These are phyloP conservation scores for Andrena fulva DNA, from an alignment of 2,888 invertebrate genomes.

Conservation along the genomic window DNA sequence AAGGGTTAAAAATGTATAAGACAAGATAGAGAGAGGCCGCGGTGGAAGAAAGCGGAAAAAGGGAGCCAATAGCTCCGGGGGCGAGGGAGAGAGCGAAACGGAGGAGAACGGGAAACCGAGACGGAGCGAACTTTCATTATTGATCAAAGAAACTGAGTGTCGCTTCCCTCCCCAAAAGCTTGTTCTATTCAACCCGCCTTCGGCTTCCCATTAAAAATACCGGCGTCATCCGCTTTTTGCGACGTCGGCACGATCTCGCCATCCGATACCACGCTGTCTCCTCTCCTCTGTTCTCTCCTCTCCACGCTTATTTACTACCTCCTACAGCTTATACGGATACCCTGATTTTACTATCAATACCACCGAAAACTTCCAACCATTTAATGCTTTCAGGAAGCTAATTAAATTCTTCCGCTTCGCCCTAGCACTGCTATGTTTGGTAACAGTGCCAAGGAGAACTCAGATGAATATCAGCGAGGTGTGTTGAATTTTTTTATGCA, in stretches of 20 bases:
- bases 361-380: neutral
- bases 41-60: constrained; percentile 44
- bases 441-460: neutral
- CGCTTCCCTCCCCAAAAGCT: constrained; percentile 70
- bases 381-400: constrained; percentile 1
- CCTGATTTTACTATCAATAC: neutral
- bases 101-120: constrained; percentile 55
- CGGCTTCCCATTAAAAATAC: constrained; percentile 75
- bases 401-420: neutral
- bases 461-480: neutral
- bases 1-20: constrained; percentile 78
- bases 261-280: constrained; percentile 41
- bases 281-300: constrained; percentile 5
- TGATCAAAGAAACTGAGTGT: constrained; percentile 79
- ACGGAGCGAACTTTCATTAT: constrained; percentile 76
- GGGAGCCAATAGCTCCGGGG: constrained; percentile 52
- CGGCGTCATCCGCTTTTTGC: constrained; percentile 60
- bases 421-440: neutral
- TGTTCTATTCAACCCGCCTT: constrained; percentile 73
- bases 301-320: constrained; percentile 26
- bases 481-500: neutral
- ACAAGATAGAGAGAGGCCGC: constrained; percentile 64
- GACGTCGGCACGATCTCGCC: constrained; percentile 56
- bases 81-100: constrained; percentile 47
- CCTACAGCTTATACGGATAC: constrained; percentile 9